phyloP scores from a whole-genome alignment of 1,140 invertebrate genomes.

The Heterodera carotae region DNA sequence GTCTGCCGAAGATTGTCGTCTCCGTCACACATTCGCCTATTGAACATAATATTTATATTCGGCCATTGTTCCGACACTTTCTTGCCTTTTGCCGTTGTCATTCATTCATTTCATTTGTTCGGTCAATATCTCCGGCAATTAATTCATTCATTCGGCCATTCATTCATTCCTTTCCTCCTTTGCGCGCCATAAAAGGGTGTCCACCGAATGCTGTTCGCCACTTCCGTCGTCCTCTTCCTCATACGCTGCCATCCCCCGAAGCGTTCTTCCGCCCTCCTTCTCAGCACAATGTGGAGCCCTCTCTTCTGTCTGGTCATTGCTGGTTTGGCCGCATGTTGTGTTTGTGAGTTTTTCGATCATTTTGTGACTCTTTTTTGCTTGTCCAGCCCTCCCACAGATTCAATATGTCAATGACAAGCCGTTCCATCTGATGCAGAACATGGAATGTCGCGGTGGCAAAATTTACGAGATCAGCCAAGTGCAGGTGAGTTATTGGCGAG shows the following conservation, averaged over 20 bases:
- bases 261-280: not conserved
- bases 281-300: constrained; percentile 22
- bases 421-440: constrained; percentile 53
- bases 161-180: not conserved
- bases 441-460: constrained; percentile 51
- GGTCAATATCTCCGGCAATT: too few species aligned
- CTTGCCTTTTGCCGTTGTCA: too few species aligned
- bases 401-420: constrained; percentile 52
- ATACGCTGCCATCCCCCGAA: not conserved
- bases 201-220: not conserved
- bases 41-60: too few species aligned
- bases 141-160: not conserved
- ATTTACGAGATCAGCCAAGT: constrained; percentile 54
- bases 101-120: not conserved
- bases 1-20: too few species aligned
- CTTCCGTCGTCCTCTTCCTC: not conserved
- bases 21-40: too few species aligned
- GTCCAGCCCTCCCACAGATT: constrained; percentile 51
- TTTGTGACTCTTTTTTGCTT: constrained; percentile 5
- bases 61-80: too few species aligned
- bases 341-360: constrained; percentile 45
- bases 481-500: constrained; percentile 34
- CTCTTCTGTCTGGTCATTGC: constrained; percentile 33
- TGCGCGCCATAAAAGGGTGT: not conserved
- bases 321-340: constrained; percentile 44